Evolutionary conservation across 1,140 invertebrate species (phyloP).

Genomic region (Aporrectodea caliginosa): DNA sequence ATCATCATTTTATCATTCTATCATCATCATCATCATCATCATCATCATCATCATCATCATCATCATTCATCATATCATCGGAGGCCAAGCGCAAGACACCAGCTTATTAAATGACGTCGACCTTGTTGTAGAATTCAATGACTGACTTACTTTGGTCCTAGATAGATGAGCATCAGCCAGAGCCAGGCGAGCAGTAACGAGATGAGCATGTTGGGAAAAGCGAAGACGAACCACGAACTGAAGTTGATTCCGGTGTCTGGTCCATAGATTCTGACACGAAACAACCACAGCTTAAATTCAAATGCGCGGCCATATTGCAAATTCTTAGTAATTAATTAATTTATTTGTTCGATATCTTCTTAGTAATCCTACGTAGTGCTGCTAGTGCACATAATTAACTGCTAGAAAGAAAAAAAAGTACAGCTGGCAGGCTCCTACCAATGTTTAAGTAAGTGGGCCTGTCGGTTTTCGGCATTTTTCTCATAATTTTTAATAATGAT

Average conservation of each 20-base stretch:
- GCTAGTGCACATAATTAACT: too few relatives aligned
- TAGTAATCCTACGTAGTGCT: too few relatives aligned
- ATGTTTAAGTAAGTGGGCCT: too few relatives aligned
- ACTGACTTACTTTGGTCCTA: constrained; percentile 36
- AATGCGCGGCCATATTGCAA: neutral
- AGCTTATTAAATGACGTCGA: neutral
- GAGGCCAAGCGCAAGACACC: neutral
- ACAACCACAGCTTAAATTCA: neutral
- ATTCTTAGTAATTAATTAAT: too few relatives aligned
- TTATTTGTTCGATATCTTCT: too few relatives aligned
- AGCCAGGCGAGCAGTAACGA: constrained; percentile 51
- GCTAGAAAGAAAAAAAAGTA: too few relatives aligned
- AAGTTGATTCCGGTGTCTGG: constrained; percentile 51
- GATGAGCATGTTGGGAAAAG: constrained; percentile 51
- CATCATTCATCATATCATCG: constrained; percentile 1
- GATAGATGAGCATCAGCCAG: constrained; percentile 48
- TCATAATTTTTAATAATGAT: too few relatives aligned
- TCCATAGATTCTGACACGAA: constrained; percentile 35
- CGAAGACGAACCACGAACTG: constrained; percentile 55
- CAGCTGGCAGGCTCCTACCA: too few relatives aligned
- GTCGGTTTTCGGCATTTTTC: too few relatives aligned
- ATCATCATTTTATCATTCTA: neutral
- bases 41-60: neutral
- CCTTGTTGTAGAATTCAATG: neutral
- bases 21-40: constrained; percentile 4